Base-by-base conservation (phyloP, 2,797 vertebrate species). In the Thaleichthys pacificus region DNA sequence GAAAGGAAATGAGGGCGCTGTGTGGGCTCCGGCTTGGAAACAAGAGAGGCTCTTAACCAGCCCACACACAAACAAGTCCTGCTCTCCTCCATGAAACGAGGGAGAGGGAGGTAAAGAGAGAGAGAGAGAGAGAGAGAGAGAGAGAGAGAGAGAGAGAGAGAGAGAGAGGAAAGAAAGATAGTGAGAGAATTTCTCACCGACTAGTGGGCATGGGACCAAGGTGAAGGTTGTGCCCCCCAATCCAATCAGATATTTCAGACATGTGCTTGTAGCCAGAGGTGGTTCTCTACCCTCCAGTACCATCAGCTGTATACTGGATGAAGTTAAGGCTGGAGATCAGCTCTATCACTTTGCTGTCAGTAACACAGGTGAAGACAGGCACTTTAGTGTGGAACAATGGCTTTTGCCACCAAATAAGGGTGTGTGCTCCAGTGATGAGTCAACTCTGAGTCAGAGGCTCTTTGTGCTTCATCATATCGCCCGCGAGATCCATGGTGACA, bases 1-100 rank as follows among this genome's bases (percentile, higher is more conserved):
- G 91, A 89, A 77, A 78, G 81, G 76, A 89, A 92, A 91, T 87
- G 84, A 92, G 89, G 86, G 82, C 78, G 77, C 73, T 81, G 84
- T 88, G 89, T 89, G 86, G 88, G 90, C 80, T 83, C 83, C 81
- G 81, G 83, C 85, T 85, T 82, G 85, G 87, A 89, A 88, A 84
- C 84, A 87, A 87, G 84, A 91, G 81, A 90, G 82, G 82, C 75
- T 78, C 86, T 91, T 85, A 79, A 80, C 67, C 73, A 69, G 12
- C 90, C 89, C 84, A 91, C 92, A 66, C 79, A 69, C 77, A 82
- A 73, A 60, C 82, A 61, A 79, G 82, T 82, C 78, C 60, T 57
- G 67, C 85, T 83, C 81, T 84, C 79, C 85, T 65, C 85, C 79
- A 69, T 71, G 76, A 82, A 72, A 80, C 76, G 81, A 83, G 75